These are phyloP conservation scores for Actinernus sp. DNA, from an alignment of 92 coral and sea anemone species.

Conservation along the genomic window DNA sequence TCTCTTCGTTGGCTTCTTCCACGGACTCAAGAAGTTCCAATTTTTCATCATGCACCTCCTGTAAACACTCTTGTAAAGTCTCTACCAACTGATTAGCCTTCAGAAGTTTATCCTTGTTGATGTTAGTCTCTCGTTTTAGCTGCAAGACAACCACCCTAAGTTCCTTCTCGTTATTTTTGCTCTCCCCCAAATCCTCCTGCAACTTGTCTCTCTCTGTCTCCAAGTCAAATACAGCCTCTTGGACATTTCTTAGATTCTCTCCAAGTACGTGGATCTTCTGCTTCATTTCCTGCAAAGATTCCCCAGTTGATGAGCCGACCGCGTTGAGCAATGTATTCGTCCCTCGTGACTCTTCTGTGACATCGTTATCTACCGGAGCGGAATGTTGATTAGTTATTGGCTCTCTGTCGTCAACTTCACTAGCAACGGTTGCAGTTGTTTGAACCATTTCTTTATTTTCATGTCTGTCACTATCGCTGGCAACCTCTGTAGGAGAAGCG, in stretches of 20 bases:
- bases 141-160: slow-evolving; percentile 49
- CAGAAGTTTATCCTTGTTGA: slow-evolving; percentile 63
- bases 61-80: slow-evolving; percentile 82
- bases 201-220: slow-evolving; percentile 79
- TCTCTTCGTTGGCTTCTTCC: slow-evolving; percentile 81
- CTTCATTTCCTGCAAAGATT: slow-evolving; percentile 46
- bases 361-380: too few relatives aligned
- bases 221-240: slow-evolving; percentile 54
- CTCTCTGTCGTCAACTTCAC: neutral
- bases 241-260: slow-evolving; percentile 43
- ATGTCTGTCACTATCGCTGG: too few relatives aligned
- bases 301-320: slow-evolving; percentile 25
- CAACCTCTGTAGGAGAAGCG: too few relatives aligned
- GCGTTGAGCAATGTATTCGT: slow-evolving; percentile 16
- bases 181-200: slow-evolving; percentile 68
- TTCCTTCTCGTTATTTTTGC: slow-evolving; percentile 69
- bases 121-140: slow-evolving; percentile 69
- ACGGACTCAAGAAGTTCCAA: slow-evolving; percentile 77
- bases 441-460: neutral
- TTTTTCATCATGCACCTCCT: slow-evolving; percentile 87
- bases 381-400: too few relatives aligned
- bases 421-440: neutral
- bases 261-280: slow-evolving; percentile 34
- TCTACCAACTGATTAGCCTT: slow-evolving; percentile 70
- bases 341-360: slow-evolving; percentile 5